These are phyloP conservation scores for Drosophila paucipuncta DNA, from an alignment of 2,888 invertebrate genomes.

Conservation along the genomic window DNA sequence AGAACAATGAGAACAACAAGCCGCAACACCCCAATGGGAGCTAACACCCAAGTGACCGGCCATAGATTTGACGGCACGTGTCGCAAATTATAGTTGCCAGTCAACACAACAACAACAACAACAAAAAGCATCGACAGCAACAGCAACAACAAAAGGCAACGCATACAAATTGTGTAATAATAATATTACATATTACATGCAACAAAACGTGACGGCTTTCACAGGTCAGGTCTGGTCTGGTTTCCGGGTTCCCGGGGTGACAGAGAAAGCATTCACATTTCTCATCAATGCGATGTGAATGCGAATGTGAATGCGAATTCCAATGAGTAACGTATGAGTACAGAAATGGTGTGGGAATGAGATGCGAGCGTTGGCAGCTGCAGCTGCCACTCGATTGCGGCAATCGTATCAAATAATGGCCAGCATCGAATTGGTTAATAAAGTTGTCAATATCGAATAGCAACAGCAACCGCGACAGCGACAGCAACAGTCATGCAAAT, in stretches of 20 bases:
- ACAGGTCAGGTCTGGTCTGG: conserved; percentile 39
- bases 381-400: conserved; percentile 38
- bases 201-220: conserved; percentile 64
- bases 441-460: conserved; percentile 48
- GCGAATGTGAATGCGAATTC: not conserved
- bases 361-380: conserved; percentile 40
- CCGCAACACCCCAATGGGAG: conserved; percentile 19
- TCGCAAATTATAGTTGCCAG: conserved; percentile 70
- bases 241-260: not conserved
- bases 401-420: conserved; percentile 40
- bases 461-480: not conserved
- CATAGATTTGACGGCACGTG: conserved; percentile 70
- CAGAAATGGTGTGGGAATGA: conserved; percentile 4
- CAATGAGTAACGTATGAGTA: conserved; percentile 1
- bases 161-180: conserved; percentile 74
- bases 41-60: conserved; percentile 33
- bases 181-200: conserved; percentile 64
- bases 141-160: conserved; percentile 27
- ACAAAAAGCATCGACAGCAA: conserved; percentile 7
- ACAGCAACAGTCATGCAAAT: conserved; percentile 25
- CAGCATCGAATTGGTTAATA: conserved; percentile 55
- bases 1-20: conserved; percentile 16
- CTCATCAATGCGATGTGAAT: conserved; percentile 6
- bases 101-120: conserved; percentile 19
- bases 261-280: conserved; percentile 10